Evolutionary conservation across 1,140 invertebrate genomes (phyloP), one percentile per base, ranked within the genome.

Genomic region (Leucophenga varia): DNA sequence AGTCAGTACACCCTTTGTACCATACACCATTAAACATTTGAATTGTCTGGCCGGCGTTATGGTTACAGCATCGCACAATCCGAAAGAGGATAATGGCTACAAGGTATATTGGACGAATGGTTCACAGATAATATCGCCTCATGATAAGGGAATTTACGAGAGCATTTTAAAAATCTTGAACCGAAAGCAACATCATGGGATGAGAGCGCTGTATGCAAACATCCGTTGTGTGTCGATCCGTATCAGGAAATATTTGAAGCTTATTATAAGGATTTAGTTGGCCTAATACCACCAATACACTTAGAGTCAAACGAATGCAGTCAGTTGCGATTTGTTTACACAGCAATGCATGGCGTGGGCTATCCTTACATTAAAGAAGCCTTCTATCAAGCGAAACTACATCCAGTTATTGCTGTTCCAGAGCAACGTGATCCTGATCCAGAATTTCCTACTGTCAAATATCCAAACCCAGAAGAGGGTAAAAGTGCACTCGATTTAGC

Each of bases 31-130:
- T 3, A 72, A 78, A 10, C 78, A 84, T 49, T 85, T 84, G 21
- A 82, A 84, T 19, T 87, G 86, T 44, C 82, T 84, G 3, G 87
- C 85, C 40, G 95, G 95, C 4, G 82, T 98, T 6, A 95, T 98
- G 93, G 84, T 99, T 0, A 99, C 97, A 12, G 97, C 97, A 0
- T 98, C 95, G 0, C 97, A 99, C 61, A 99, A 99, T 80, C 97
- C 96, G 0, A 98, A 97, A 78, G 87, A 98, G 40, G 96, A 99
- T 72, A 99, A 99, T 78, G 97, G 97, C 3, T 99, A 98, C 72
- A 99, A 99, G 81, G 93, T 97, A 3, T 98, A 97, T 74, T 96
- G 94, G 88, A 78, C 79, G 16, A 97, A 98, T 77, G 93, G 94
- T 2, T 86, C 90, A n/a, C 96, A 98, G 83, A 98, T 99, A 36